Conservation (phyloP, 2,888 invertebrate species). For the Tetramorium bicarinatum region DNA sequence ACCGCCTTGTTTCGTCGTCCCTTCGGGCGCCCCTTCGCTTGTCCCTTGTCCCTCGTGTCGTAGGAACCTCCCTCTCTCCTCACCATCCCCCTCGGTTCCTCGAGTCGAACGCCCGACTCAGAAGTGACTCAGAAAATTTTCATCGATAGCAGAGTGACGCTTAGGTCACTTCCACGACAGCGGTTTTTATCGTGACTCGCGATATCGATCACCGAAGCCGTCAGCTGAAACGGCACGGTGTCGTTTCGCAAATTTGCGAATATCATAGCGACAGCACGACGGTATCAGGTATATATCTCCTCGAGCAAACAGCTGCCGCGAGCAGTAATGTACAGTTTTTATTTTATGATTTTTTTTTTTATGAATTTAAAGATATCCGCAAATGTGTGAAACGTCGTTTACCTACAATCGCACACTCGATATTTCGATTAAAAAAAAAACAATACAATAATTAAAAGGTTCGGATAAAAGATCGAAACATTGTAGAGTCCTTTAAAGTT, state of each 20-base stretch:
- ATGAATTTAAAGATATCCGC: neutral
- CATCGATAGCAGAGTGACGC: constrained; percentile 31
- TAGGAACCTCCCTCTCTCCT: neutral
- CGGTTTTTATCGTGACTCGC: constrained; percentile 43
- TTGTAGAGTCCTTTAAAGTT: neutral
- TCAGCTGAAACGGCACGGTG: constrained; percentile 21
- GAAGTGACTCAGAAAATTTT: constrained; percentile 54
- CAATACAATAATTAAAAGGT: neutral
- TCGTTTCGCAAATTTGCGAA: constrained; percentile 30
- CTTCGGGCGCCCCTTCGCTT: constrained; percentile 39
- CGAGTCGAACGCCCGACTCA: constrained; percentile 17
- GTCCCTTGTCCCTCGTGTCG: constrained; percentile 38
- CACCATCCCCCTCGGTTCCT: neutral
- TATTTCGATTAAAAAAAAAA: neutral
- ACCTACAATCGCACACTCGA: neutral
- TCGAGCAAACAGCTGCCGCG: neutral
- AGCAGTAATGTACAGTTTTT: neutral
- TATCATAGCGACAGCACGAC: constrained; percentile 10
- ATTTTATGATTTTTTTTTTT: neutral
- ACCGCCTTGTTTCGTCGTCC: constrained; percentile 50
- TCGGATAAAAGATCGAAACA: neutral
- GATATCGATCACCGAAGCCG: constrained; percentile 47
- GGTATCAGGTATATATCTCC: neutral
- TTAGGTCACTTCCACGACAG: constrained; percentile 38
- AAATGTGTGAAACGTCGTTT: neutral